These are phyloP conservation scores for Sialis fuliginosa DNA, from an alignment of 2,888 invertebrate genomes.

Conservation along the genomic window DNA sequence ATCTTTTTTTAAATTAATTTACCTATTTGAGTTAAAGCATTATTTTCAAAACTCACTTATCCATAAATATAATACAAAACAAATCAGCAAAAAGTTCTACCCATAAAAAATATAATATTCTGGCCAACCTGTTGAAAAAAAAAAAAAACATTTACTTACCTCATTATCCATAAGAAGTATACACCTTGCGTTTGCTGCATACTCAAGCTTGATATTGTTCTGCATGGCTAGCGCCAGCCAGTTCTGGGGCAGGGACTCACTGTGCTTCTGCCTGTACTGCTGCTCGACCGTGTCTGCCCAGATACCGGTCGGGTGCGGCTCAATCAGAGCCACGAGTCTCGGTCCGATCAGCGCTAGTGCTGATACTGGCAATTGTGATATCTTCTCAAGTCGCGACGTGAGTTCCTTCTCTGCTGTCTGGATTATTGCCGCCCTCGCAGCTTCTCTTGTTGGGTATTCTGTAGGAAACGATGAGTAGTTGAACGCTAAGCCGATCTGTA, in stretches of 20 bases:
- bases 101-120: not conserved
- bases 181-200: conserved; percentile 26
- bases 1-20: too few relatives aligned
- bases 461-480: conserved; percentile 27
- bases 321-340: conserved; percentile 24
- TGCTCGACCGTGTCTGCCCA: conserved; percentile 38
- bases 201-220: conserved; percentile 30
- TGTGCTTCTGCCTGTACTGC: conserved; percentile 35
- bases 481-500: conserved; percentile 25
- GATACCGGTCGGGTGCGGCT: conserved; percentile 35
- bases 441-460: conserved; percentile 26
- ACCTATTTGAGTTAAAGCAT: too few relatives aligned
- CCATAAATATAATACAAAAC: not conserved
- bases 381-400: conserved; percentile 10
- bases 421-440: conserved; percentile 27
- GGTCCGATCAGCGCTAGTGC: conserved; percentile 13
- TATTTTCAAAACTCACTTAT: not conserved
- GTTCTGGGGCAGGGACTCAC: conserved; percentile 40
- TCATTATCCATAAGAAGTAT: not conserved
- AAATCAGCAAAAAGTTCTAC: not conserved
- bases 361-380: conserved; percentile 19
- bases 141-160: not conserved
- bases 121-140: not conserved
- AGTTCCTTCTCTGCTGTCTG: conserved; percentile 22
- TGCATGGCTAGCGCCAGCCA: conserved; percentile 38